Evolutionary conservation across 2,113 vertebrate species (phyloP), one percentile per base, ranked within the genome.

Genomic region (Urocynchramus pylzowi): DNA sequence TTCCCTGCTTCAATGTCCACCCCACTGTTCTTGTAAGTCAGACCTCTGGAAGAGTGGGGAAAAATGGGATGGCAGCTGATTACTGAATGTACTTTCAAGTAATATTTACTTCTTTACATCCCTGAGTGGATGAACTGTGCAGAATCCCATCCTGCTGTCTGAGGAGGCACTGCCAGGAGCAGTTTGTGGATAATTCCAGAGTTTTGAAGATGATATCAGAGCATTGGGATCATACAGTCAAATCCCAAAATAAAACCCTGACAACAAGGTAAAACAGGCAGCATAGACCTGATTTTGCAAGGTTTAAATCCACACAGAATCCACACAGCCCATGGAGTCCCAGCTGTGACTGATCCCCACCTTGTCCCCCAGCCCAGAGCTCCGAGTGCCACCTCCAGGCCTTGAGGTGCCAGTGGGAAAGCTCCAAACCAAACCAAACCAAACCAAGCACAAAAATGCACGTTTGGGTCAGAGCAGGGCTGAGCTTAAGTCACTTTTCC

Each of bases 1-100:
- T 99, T 99, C 27, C 99, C 99, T 39, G 99, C 99, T 39, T 97
- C 98, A 44, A 99, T 99, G 97, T 99, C 98, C 96, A 99, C 99
- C 18, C 99, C 99, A 16, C 99, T 99, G 94, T 98, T 99, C 96
- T 99, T 99, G 84, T 99, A 99, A 41, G 99, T 99, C 95, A 99
- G 96, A 85, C 98, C 98, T 95, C 99, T 99, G 98, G 60, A 83
- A 97, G 91, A 89, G 78, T 56, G 23, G 75, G 53, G 27, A 13
- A 52, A 78, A 31, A 53, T 1, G n/a, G 75, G 74, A 87, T 5
- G 24, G 69, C 33, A 87, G 73, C 60, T 39, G 52, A 85, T 89
- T 88, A 75, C 33, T 67, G 76, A 63, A 26, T 33, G 26, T 6
- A 12, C 49, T 79, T 47, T 10, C 64, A 57, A 80, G 28, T 4